phyloP scores from a whole-genome alignment of 2,888 invertebrate species.

The Malthinus flaveolus region DNA sequence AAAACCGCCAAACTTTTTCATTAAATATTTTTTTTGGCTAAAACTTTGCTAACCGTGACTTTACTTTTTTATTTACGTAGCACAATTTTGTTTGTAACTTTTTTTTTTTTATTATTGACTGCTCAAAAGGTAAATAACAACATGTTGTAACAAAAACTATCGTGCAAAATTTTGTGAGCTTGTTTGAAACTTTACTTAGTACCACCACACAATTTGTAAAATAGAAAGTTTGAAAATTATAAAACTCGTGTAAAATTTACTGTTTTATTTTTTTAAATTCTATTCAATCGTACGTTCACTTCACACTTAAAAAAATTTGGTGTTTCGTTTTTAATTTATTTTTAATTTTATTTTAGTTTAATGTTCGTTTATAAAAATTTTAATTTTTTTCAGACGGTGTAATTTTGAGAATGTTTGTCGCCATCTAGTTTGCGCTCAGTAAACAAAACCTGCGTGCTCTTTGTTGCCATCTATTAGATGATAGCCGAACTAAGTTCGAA shows the following conservation, averaged over 20 bases:
- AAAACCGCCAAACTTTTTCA: no score
- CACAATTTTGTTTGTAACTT: no score
- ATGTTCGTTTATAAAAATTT: no score
- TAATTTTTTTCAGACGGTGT: no score
- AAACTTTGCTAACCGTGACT: no score
- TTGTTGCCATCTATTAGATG: neutral
- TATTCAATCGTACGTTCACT: neutral
- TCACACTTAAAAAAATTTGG: neutral
- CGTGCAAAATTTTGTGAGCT: constrained; percentile 2
- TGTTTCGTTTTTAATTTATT: neutral
- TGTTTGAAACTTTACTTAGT: constrained; percentile 13
- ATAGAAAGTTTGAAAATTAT: constrained; percentile 13
- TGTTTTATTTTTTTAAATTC: constrained; percentile 14
- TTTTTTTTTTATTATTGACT: no score
- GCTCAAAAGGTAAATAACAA: neutral
- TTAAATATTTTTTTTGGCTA: no score
- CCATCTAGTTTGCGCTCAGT: neutral
- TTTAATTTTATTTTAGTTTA: neutral
- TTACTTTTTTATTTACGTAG: no score
- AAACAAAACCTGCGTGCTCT: neutral
- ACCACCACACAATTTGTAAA: constrained; percentile 15
- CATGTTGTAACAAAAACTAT: neutral
- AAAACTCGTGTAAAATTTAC: constrained; percentile 16
- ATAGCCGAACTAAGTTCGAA: neutral
- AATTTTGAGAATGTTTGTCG: neutral